Base-by-base conservation (phyloP, 2,888 invertebrate genomes). In the Helicoverpa assulta region DNA sequence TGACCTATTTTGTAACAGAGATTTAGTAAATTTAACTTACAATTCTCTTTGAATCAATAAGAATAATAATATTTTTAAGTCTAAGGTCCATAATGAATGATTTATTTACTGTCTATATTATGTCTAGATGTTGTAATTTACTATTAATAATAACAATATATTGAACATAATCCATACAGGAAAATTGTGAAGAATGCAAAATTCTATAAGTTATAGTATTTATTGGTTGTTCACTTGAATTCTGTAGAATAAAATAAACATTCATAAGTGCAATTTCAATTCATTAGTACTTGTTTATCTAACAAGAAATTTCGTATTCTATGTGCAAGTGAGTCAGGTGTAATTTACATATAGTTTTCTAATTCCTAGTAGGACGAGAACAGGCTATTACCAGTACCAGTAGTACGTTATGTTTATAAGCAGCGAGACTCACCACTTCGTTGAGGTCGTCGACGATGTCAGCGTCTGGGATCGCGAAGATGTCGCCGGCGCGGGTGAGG, bases 401-500 rank as follows among this genome's bases (percentile, higher is more conserved):
- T 26, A 2, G 26, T 26, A 26, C 4, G 26, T 14, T 78, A 70
- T 63, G 58, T 70, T 69, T 62, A 72, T 69, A 73, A 56, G 40
- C 29, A 19, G 61, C 56, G 59, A 68, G 18, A 26, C 97, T 96
- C 88, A 99, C 97, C 90, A 98, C 98, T 95, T 98, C 97, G 63
- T 97, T 97, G 85, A 98, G 96, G 92, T 98, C 98, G 91, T 97
- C 97, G 33, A 98, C 98, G 83, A 99, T 98, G 80, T 98, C 97
- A 71, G 97, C 96, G 95, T 99, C 98, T 56, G 98, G 97, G 75
- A 99, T 97, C 14, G 98, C 97, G 93, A 99, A 99, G 78, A 99
- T 96, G 93, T 99, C 99, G 37, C 99, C 99, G 85, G 99, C 99
- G 91, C 98, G 96, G 62, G 99, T 98, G 73, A 99, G 96, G 94